Evolutionary conservation across 2,888 invertebrate genomes (phyloP).

Genomic region (Cosmorhoe ocellata): DNA sequence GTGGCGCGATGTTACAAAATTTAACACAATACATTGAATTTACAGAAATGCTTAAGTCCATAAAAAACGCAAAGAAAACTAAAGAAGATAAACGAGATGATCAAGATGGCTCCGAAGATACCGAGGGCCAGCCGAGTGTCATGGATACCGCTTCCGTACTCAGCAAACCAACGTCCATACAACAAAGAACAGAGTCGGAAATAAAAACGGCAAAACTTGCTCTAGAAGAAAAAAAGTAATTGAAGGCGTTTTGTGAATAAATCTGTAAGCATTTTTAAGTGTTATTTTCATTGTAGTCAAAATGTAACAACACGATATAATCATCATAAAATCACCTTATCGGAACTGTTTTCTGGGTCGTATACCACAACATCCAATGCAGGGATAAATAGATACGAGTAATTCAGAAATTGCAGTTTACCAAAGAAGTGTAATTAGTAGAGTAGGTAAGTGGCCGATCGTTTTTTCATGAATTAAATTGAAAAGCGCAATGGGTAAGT

Average conservation of each 20-base stretch:
- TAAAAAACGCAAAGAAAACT: constrained; percentile 64
- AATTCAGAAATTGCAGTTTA: too few species aligned
- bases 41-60: constrained; percentile 64
- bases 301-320: too few species aligned
- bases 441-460: too few species aligned
- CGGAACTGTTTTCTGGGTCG: too few species aligned
- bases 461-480: too few species aligned
- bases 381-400: too few species aligned
- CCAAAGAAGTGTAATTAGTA: too few species aligned
- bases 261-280: constrained; percentile 1
- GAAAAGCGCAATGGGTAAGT: too few species aligned
- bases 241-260: constrained; percentile 1
- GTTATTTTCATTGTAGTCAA: too few species aligned
- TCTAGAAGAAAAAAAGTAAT: constrained; percentile 6
- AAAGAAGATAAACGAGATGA: constrained; percentile 40
- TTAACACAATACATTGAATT: constrained; percentile 1
- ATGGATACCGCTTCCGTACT: constrained; percentile 13
- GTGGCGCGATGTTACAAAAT: too few species aligned
- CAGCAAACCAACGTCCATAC: constrained; percentile 15
- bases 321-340: too few species aligned
- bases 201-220: not conserved
- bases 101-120: constrained; percentile 23
- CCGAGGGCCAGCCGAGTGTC: constrained; percentile 14
- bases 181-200: not conserved
- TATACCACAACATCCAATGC: too few species aligned